Evolutionary conservation across 2,888 invertebrate genomes (phyloP).

Genomic region (Nebria salina): DNA sequence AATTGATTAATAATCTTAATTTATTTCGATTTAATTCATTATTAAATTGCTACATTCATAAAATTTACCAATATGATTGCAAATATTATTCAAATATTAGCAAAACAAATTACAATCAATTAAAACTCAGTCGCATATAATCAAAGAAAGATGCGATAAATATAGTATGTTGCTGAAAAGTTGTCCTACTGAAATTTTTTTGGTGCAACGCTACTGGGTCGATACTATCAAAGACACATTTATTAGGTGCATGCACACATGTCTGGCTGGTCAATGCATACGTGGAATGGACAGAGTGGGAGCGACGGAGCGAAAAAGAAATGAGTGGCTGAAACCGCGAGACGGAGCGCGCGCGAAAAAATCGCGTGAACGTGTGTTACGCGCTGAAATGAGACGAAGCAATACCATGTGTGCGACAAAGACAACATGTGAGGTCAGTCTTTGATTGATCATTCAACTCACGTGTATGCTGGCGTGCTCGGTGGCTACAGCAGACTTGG

Average conservation of each 20-base stretch:
- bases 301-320: conserved; percentile 5
- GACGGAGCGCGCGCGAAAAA: conserved; percentile 12
- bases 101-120: too few species aligned
- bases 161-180: background rate
- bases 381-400: conserved; percentile 2
- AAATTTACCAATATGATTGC: too few species aligned
- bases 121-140: too few species aligned
- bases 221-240: conserved; percentile 35
- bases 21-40: too few species aligned
- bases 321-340: background rate
- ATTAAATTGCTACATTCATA: too few species aligned
- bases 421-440: conserved; percentile 19
- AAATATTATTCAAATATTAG: too few species aligned
- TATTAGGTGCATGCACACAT: conserved; percentile 20
- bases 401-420: conserved; percentile 13
- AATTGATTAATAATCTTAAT: too few species aligned
- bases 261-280: conserved; percentile 19
- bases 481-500: conserved; percentile 22
- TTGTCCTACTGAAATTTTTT: background rate
- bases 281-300: background rate
- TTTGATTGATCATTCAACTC: conserved; percentile 21
- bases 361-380: conserved; percentile 23
- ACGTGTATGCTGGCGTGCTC: conserved; percentile 40
- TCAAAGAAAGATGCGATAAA: background rate
- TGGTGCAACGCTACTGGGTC: background rate